Evolutionary conservation across 2,797 vertebrate genomes (phyloP), one percentile per base, ranked within the genome.

Genomic region (Gephyroberyx darwinii): DNA sequence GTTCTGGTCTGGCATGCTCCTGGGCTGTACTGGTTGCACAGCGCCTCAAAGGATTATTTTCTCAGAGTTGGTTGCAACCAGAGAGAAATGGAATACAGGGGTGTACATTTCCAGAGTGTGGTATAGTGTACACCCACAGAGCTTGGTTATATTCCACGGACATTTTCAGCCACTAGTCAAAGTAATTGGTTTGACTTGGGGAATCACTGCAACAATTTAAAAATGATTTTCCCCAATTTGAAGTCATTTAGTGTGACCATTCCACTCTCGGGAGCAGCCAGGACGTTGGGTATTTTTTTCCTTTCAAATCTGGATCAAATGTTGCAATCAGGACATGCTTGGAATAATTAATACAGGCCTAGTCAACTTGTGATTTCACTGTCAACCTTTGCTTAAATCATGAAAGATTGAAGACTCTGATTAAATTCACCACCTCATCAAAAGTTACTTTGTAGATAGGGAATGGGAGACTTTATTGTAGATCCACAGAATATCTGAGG

Each of bases 1-100:
- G 77, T 86, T 88, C 63, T 86, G 86, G 90, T 90, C 84, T 91
- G 86, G 89, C 84, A 76, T 64, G 13, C 26, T 67, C 53, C 63
- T 26, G 51, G 47, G 64, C 67, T 74, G 33, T 65, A 20, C 66
- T 74, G 78, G 69, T 75, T 77, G 54, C 75, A 69, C 61, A 59
- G 35, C 69, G 66, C 70, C 67, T 79, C 41, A 52, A 64, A 82
- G 60, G 62, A 70, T 80, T 75, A 73, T 84, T 88, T 65, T 70
- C 56, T 47, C 51, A 22, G 54, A 77, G 82, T 77, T 41, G 45
- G 63, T 72, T 77, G 51, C 19, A 37, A 69, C 56, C 74, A 54
- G 45, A 80, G 74, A 65, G 65, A 82, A 82, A 80, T 52, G 33
- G 33, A 81, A 65, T 68, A 66, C 53, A 83, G 52, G 33, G 69